Percentiles rank a stretch among this genome's conserved stretches.
These are phyloP conservation scores for Cyclina sinensis DNA, from an alignment of 1,140 invertebrate genomes.

Conservation along the genomic window DNA sequence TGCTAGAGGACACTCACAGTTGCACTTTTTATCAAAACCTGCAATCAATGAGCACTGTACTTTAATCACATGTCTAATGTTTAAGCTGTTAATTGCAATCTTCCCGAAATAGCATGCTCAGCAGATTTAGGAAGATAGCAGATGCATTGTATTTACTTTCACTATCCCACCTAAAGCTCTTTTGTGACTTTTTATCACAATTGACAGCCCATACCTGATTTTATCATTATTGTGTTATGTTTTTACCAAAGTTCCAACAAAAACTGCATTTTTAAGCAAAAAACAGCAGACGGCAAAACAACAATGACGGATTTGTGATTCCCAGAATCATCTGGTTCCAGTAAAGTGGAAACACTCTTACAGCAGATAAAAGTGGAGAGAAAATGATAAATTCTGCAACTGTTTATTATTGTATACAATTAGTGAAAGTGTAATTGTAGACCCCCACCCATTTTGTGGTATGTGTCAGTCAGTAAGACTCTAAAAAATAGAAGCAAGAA, in stretches of 20 bases:
- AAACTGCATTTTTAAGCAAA: neutral
- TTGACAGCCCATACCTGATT: neutral
- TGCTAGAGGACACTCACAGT: too few relatives aligned
- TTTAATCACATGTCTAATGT: too few relatives aligned
- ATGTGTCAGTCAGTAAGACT: neutral
- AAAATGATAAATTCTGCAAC: slow-evolving; percentile 24
- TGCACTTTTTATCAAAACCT: too few relatives aligned
- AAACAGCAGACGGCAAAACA: neutral
- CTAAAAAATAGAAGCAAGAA: neutral
- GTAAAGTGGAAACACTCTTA: neutral
- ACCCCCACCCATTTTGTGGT: slow-evolving; percentile 4
- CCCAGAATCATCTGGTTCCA: neutral
- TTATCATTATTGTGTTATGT: neutral
- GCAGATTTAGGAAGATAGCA: neutral
- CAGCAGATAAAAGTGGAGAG: neutral
- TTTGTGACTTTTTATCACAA: neutral
- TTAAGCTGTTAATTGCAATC: too few relatives aligned
- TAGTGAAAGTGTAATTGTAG: neutral
- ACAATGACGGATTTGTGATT: neutral
- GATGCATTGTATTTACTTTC: neutral
- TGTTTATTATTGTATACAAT: slow-evolving; percentile 35
- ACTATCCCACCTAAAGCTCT: neutral
- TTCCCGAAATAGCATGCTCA: too few relatives aligned
- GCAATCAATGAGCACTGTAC: too few relatives aligned
- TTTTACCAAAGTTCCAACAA: slow-evolving; percentile 18